Conservation (phyloP, 2,888 invertebrate species). For the Ennomos fuscantarius region DNA sequence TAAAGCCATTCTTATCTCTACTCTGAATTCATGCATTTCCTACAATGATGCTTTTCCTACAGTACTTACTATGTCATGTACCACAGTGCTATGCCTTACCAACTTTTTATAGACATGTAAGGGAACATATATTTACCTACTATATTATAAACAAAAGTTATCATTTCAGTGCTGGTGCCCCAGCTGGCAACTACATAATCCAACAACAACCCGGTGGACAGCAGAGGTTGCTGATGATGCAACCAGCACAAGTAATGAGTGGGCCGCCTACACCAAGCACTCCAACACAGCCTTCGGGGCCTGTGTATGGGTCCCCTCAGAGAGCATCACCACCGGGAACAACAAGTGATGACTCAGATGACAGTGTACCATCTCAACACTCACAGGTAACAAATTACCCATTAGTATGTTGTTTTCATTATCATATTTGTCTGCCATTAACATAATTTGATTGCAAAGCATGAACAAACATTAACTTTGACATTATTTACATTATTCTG, state of each 20-base stretch:
- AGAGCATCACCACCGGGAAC: conserved; percentile 88
- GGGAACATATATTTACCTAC: too few species aligned
- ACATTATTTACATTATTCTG: conserved; percentile 2
- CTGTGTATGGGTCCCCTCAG: conserved; percentile 85
- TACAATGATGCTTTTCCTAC: too few species aligned
- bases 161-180: conserved; percentile 77
- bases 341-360: conserved; percentile 95
- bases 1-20: too few species aligned
- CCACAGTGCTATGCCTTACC: too few species aligned
- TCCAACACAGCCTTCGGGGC: conserved; percentile 67
- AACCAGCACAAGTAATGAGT: conserved; percentile 80
- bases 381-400: conserved; percentile 66
- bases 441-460: conserved; percentile 7
- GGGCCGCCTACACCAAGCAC: conserved; percentile 77
- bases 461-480: conserved; percentile 5
- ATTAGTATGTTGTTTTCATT: background rate
- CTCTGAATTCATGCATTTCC: too few species aligned
- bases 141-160: background rate
- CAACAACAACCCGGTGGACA: conserved; percentile 85
- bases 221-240: conserved; percentile 83
- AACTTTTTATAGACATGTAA: too few species aligned
- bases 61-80: too few species aligned
- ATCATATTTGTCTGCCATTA: conserved; percentile 15
- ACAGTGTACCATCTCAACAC: conserved; percentile 89
- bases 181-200: conserved; percentile 85